Evolutionary conservation across 2,797 vertebrate genomes (phyloP).

Genomic region (Paedocypris micromegethes): DNA sequence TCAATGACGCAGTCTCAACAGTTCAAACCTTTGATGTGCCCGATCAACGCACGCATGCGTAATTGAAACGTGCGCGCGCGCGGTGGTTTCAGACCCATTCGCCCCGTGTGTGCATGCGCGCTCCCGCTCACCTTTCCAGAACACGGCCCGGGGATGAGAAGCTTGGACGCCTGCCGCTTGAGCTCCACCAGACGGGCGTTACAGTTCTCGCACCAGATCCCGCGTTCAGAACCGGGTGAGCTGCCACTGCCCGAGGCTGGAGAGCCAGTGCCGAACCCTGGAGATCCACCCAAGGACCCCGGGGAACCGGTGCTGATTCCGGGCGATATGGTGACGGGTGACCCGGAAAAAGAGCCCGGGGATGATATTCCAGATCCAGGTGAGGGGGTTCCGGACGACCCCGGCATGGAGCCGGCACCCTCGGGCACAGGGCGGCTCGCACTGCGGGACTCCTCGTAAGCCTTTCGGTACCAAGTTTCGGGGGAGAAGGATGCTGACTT

Average conservation of each 20-base stretch:
- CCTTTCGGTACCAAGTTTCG: slow-evolving; percentile 91
- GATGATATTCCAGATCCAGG: slow-evolving; percentile 93
- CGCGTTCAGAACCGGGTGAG: slow-evolving; percentile 90
- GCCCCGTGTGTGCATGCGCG: no score
- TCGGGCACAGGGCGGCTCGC: slow-evolving; percentile 81
- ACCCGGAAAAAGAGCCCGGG: slow-evolving; percentile 87
- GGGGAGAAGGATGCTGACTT: slow-evolving; percentile 87
- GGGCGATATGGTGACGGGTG: slow-evolving; percentile 86
- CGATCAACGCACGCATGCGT: no score
- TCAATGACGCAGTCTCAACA: no score
- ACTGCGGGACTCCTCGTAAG: slow-evolving; percentile 85
- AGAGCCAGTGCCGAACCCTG: slow-evolving; percentile 91
- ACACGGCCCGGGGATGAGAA: slow-evolving; percentile 87
- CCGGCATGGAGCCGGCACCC: slow-evolving; percentile 88
- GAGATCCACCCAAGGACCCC: slow-evolving; percentile 88
- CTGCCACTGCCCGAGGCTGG: slow-evolving; percentile 92
- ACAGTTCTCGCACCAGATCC: slow-evolving; percentile 94
- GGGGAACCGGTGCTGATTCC: slow-evolving; percentile 90
- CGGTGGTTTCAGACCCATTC: no score
- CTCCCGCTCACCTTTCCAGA: slow-evolving; percentile 77
- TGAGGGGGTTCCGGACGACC: slow-evolving; percentile 90
- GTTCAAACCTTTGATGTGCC: no score
- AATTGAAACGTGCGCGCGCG: no score
- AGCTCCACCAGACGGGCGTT: slow-evolving; percentile 87
- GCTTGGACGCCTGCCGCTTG: slow-evolving; percentile 88